Evolutionary conservation across 1,140 invertebrate species (phyloP).

Genomic region (Diuraphis noxia): DNA sequence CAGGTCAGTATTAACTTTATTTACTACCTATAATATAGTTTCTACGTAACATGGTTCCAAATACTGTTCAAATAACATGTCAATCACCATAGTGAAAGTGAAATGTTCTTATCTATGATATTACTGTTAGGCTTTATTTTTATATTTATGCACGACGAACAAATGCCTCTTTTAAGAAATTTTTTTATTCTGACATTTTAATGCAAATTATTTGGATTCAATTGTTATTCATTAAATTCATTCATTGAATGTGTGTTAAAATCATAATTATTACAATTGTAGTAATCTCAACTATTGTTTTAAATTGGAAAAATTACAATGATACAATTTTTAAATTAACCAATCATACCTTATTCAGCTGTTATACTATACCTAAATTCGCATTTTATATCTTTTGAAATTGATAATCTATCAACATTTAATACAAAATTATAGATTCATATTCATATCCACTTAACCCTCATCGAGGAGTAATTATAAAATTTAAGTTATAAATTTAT

Average conservation of each 20-base stretch:
- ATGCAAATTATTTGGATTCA: neutral
- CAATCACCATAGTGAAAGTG: neutral
- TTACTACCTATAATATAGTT: neutral
- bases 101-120: neutral
- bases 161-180: neutral
- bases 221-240: too few relatives aligned
- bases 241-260: too few relatives aligned
- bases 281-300: neutral
- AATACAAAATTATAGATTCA: too few relatives aligned
- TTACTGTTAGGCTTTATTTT: neutral
- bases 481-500: too few relatives aligned
- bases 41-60: neutral
- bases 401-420: too few relatives aligned
- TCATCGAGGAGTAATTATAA: too few relatives aligned
- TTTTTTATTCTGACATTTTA: neutral
- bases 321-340: neutral
- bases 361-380: too few relatives aligned
- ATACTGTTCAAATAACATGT: neutral
- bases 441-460: too few relatives aligned
- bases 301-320: neutral
- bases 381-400: too few relatives aligned
- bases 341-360: too few relatives aligned
- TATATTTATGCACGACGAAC: neutral
- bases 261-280: neutral
- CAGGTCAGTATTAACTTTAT: neutral